Evolutionary conservation across 2,113 vertebrate species (phyloP).

Genomic region (Polypterus senegalus): DNA sequence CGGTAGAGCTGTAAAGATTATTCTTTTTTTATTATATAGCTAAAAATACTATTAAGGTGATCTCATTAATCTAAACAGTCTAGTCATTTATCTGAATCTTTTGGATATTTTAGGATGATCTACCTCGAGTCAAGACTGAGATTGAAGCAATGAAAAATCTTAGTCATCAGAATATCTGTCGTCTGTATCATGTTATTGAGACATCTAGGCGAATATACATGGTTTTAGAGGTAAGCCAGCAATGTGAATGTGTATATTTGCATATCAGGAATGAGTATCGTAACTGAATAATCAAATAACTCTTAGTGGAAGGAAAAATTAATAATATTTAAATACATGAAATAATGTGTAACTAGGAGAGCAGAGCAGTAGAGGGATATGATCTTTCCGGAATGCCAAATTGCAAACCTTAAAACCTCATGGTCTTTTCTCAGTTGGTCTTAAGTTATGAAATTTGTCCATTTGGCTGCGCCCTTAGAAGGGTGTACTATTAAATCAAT

Average conservation of each 20-base stretch:
- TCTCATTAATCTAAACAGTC: not conserved
- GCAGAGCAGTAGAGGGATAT: too few species aligned
- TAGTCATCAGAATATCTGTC: conserved; percentile 83
- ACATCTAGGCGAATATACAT: conserved; percentile 82
- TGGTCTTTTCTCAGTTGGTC: too few species aligned
- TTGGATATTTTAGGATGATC: conserved; percentile 57
- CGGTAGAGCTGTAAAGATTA: not conserved
- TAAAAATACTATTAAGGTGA: not conserved
- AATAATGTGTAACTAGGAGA: too few species aligned
- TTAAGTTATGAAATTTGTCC: too few species aligned
- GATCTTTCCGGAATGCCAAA: too few species aligned
- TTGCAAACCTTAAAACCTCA: too few species aligned
- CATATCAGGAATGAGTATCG: not conserved
- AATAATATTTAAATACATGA: too few species aligned
- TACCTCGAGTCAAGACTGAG: conserved; percentile 80
- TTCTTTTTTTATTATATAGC: not conserved
- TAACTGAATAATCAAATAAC: not conserved
- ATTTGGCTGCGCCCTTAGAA: too few species aligned
- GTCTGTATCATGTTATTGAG: conserved; percentile 83
- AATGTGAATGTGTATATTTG: not conserved
- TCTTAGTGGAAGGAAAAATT: too few species aligned
- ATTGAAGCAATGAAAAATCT: conserved; percentile 88
- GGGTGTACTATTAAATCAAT: too few species aligned
- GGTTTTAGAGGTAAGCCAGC: conserved; percentile 70
- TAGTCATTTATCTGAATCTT: not conserved